A percentile compares a stretch with the other conserved stretches of the same genome.
Conservation (phyloP, 53 echinoderm and acorn worm species). For the Mesocentrotus franciscanus region DNA sequence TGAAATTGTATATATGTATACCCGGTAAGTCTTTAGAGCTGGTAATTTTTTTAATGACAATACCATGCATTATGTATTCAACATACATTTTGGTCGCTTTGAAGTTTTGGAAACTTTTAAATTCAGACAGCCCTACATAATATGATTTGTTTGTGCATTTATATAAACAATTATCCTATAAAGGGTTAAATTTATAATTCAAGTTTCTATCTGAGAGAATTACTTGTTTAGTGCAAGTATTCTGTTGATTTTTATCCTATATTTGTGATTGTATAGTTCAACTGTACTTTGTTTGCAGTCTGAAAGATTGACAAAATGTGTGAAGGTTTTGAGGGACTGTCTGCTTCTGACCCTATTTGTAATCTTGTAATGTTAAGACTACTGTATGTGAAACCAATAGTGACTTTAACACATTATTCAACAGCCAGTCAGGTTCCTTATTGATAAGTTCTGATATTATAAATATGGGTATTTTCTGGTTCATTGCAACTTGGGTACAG, state of each 20-base stretch:
- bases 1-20: no score
- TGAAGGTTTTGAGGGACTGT: neutral
- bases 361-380: neutral
- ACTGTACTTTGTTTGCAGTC: neutral
- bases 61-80: neutral
- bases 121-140: neutral
- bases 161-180: no score
- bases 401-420: neutral
- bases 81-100: neutral
- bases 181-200: no score
- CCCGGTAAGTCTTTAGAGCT: no score
- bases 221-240: neutral
- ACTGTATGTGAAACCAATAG: neutral
- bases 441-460: neutral
- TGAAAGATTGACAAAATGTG: neutral
- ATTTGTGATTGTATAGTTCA: neutral
- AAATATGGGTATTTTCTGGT: no score
- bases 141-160: neutral
- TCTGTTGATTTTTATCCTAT: neutral
- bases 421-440: neutral
- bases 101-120: neutral
- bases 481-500: neutral
- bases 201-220: no score
- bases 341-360: neutral
- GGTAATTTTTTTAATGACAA: neutral